phyloP scores from a whole-genome alignment of 2,113 vertebrate genomes.

The Arothron firmamentum region DNA sequence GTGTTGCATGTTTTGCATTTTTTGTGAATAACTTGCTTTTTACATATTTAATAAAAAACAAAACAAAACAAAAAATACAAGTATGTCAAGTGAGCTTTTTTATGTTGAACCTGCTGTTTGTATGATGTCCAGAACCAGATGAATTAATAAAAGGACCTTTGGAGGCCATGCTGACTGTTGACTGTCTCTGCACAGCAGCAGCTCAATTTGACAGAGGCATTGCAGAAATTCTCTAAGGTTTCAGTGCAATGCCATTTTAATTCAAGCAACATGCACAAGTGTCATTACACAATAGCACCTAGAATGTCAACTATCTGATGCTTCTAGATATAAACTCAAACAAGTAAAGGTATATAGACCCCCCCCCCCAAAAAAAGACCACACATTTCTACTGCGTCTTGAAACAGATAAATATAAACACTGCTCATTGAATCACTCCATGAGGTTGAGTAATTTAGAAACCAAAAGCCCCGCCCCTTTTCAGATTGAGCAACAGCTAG shows the following conservation, averaged over 20 bases:
- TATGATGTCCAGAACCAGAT: conserved; percentile 69
- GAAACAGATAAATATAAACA: too few relatives aligned
- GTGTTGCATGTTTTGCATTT: conserved; percentile 98
- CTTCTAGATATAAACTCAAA: too few relatives aligned
- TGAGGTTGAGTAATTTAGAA: neutral
- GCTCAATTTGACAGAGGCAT: neutral
- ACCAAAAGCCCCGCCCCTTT: neutral
- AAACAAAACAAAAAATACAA: conserved; percentile 52
- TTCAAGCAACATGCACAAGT: too few relatives aligned
- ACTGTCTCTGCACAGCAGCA: conserved; percentile 28
- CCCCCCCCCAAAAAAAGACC: too few relatives aligned
- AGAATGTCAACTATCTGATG: too few relatives aligned
- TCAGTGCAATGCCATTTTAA: too few relatives aligned
- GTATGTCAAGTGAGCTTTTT: conserved; percentile 81
- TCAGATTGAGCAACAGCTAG: neutral
- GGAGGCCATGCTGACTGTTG: conserved; percentile 46
- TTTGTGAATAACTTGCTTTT: conserved; percentile 99
- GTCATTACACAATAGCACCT: too few relatives aligned
- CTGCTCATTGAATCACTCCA: too few relatives aligned
- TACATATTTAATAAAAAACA: conserved; percentile 98
- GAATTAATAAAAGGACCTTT: conserved; percentile 74
- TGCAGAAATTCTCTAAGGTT: too few relatives aligned
- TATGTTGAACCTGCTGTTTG: conserved; percentile 75
- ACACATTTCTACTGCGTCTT: too few relatives aligned
- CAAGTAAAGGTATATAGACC: too few relatives aligned